Base-by-base conservation (phyloP, 2,888 invertebrate species). In the Ypsolopha sequella region DNA sequence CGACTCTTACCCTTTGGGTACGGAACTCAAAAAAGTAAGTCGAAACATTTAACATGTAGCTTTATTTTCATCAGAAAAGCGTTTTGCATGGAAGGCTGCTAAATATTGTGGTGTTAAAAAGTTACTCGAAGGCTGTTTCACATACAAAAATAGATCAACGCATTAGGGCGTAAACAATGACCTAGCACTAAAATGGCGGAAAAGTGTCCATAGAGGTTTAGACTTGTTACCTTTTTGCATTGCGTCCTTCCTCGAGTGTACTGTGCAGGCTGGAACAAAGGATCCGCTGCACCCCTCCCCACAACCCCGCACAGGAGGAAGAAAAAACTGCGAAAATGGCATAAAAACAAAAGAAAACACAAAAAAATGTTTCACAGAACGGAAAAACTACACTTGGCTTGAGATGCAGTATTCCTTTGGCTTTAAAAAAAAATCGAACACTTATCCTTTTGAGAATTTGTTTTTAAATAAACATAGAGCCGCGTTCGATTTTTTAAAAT, bases 261-360 rank as follows among this genome's bases (percentile, higher is more conserved):
- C 55, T 60, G 59, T 70, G 71, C 71, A 70, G 53, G 50, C 47
- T 50, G 61, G 73, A 73, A 76, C 76, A 76, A 76, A 76, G 75
- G 68, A 69, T 56, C 38, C 24, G 39, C 39, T 51, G 50, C 51
- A 52, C 46, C 45, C 45, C 10, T 34, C 56, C 60, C 56, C 60
- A 55, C 55, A 51, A 54, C 57, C 57, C 50, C 48, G 52, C 56
- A 55, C 53, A 53, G 58, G 56, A 56, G 52, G 52, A 55, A 50
- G 52, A 53, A 56, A 56, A 54, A 53, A 51, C 52, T 41, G 39
- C 36, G 53, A 50, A 55, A 56, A 55, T 52, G 48, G 49, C 44
- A 43, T 33, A 39, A 45, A 56, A 55, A 52, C 9, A 39, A 48
- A 9, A 36, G 24, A 36, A 14, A 14, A 51, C 14, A 36, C 47